These are phyloP conservation scores for Philopedon plagiatum DNA, from an alignment of 2,888 invertebrate species.

Conservation along the genomic window DNA sequence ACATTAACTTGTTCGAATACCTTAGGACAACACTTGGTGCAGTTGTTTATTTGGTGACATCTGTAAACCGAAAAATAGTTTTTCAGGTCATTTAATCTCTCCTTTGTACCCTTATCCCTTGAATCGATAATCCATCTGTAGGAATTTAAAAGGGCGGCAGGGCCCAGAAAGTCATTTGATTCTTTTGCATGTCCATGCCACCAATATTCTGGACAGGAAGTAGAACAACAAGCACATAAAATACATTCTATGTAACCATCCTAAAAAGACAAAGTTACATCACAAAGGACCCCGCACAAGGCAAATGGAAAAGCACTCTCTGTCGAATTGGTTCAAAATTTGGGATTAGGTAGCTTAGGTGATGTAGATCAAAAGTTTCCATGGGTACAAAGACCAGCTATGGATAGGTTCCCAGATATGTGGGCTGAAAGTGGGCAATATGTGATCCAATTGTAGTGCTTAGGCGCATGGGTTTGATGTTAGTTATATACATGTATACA, in stretches of 20 bases:
- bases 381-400: too few relatives aligned
- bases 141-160: slow-evolving; percentile 80
- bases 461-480: too few relatives aligned
- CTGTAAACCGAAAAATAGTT: slow-evolving; percentile 81
- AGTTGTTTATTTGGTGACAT: slow-evolving; percentile 85
- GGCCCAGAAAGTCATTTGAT: slow-evolving; percentile 82
- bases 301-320: not conserved
- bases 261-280: slow-evolving; percentile 60
- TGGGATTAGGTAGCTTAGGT: too few relatives aligned
- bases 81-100: slow-evolving; percentile 74
- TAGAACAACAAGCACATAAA: slow-evolving; percentile 86
- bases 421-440: too few relatives aligned
- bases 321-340: too few relatives aligned
- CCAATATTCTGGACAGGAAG: slow-evolving; percentile 89
- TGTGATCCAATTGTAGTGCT: too few relatives aligned
- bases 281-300: too few relatives aligned
- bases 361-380: too few relatives aligned
- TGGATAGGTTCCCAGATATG: too few relatives aligned
- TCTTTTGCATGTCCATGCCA: slow-evolving; percentile 76
- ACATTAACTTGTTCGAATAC: too few relatives aligned
- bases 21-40: slow-evolving; percentile 85
- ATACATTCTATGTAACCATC: slow-evolving; percentile 85
- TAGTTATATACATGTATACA: too few relatives aligned
- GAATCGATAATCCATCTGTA: slow-evolving; percentile 85
- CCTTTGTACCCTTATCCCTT: slow-evolving; percentile 75